Evolutionary conservation across 1,140 invertebrate species (phyloP), one percentile per base, ranked within the genome.

Genomic region (Ericerus pela): DNA sequence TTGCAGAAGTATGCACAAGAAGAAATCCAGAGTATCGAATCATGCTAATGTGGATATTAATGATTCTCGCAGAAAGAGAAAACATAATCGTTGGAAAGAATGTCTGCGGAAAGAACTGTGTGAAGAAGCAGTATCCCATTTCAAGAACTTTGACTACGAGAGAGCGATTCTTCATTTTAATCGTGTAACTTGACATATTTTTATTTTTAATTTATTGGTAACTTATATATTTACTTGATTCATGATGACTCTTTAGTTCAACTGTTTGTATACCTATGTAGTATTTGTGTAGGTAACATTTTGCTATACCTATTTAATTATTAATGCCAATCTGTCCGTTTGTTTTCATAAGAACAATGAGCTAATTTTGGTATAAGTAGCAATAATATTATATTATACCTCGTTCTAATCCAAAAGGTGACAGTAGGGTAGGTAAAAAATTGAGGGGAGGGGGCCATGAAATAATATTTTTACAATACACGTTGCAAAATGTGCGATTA

Each of bases 71-170:
- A 47, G 20, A 24, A 47, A 24, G 8, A 41, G 37, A 6, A 47
- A 47, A 47, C 36, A 18, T 24, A 47, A 47, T 24, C 41, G 41
- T 14, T 47, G 41, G 41, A 47, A 47, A 24, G 20, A 47, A 24
- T 47, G 20, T 24, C 10, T 24, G 10, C 26, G 41, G 41, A 47
- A 47, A 24, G 41, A 47, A 47, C 16, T 47, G 12, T 3, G 41
- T 3, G 80, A 84, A 62, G 82, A 85, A 67, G 80, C 81, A 18
- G 73, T 74, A 2, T 78, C 75, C 53, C 79, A 84, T 61, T 71
- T 79, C 59, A 84, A 85, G 70, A 76, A 73, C 61, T 77, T 79
- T n/a, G 77, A 82, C 63, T 79, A 81, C 57, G 69, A 74, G 10
- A 78, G 81, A 66, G 79, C 81, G 0, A 61, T 84, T 2, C 63